Base-by-base conservation (phyloP, 2,797 vertebrate genomes). In the Gila robusta region DNA sequence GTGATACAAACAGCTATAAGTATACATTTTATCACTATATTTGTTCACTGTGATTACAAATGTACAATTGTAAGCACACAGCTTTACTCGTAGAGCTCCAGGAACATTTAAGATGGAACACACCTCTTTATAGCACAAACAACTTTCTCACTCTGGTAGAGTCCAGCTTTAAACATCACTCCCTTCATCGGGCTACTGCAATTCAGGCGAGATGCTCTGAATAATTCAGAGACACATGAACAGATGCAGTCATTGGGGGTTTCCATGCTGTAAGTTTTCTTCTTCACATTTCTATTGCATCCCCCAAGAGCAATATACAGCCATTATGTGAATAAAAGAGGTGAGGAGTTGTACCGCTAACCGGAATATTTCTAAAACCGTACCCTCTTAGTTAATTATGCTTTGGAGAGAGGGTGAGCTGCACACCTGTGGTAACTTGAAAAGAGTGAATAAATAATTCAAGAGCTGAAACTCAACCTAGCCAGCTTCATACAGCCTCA, bases 201-300 rank as follows among this genome's bases (percentile, higher is more conserved):
- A 84, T 79, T 90, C 82, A 83, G 89, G 84, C 79, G n/a, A 72
- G 86, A 84, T 81, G 89, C 78, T 89, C 91, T 96, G 78, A 96
- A 95, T 95, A 93, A 95, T 95, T 95, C 90, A 95, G 83, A 89
- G 86, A 77, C 87, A 88, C 90, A 83, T 88, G 82, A 87, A 12
- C 87, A 52, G 69, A 69, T 59, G 91, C 87, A 86, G 89, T 89
- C 90, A 91, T 69, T 90, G 85, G 10, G 86, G 88, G n/a, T 74
- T 86, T 80, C 21, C 16, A 39, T 62, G 81, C 21, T 70, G 62
- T 79, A 79, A 16, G 17, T 78, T 72, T 32, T 49, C 26, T 71
- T 64, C 52, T 21, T 73, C 23, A 39, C 41, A 28, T 49, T 81
- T 72, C 39, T 71, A 12, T 44, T 59, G 12, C 66, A 35, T 71